Base-by-base conservation (phyloP, 2,888 invertebrate genomes). In the Drosophila mercatorum region DNA sequence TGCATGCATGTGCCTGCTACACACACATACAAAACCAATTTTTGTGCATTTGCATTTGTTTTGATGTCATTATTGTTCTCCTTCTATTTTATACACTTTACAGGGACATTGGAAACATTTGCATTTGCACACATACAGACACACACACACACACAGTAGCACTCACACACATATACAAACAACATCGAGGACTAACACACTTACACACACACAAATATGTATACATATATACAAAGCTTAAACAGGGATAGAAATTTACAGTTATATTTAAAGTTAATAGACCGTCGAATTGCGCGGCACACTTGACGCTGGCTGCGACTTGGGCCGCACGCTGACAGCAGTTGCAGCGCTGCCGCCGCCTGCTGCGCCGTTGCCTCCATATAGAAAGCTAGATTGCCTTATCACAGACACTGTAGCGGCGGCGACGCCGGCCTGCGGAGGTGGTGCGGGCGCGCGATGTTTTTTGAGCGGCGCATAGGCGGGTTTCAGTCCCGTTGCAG, bases 321-420 rank as follows among this genome's bases (percentile, higher is more conserved):
- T 83, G 17, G 86, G 86, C 22, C 83, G 72, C 49, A 86, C 72
- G 57, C 57, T 65, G 14, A 52, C 58, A 10, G 72, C 26, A 17
- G 60, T 28, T 46, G 49, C 51, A 6, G 22, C 61, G 51, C 60
- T 49, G 53, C 44, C 46, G 46, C 26, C 73, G 17, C 64, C 70
- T 26, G 78, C 68, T 17, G 78, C 31, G 12, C 51, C 46, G 10
- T 58, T 79, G 52, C 90, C 90, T 44, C 91, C 91, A 72, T 91
- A 91, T 5, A 91, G 83, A 72, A 91, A 91, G 68, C 91, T 91
- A 28, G 91, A 91, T 52, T 91, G 91, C 63, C 91, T 85, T 81
- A 91, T 91, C 57, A 91, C 91, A 55, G 91, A 91, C 43, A 91
- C 91, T n/a, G 91, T 87, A 60, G 91, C 91, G 40, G 91, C 91